These are phyloP conservation scores for Achlya flavicornis DNA, from an alignment of 2,888 invertebrate genomes.

Conservation along the genomic window DNA sequence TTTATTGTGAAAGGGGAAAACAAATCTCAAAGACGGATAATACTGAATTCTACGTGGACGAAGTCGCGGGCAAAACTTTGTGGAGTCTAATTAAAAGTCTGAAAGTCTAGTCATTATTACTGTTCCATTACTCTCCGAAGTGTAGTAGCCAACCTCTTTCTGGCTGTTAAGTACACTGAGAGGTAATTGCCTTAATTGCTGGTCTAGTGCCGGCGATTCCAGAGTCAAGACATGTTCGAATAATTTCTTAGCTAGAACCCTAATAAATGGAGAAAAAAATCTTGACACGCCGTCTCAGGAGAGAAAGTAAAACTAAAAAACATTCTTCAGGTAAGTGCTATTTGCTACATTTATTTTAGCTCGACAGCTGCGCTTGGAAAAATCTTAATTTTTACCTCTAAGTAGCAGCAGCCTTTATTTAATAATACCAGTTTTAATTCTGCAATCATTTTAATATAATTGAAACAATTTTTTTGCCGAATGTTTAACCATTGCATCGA, in stretches of 20 bases:
- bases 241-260: conserved; percentile 24
- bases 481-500: too few species aligned
- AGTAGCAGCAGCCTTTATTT: background rate
- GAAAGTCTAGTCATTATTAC: conserved; percentile 8
- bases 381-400: background rate
- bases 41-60: too few species aligned
- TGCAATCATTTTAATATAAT: background rate
- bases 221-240: conserved; percentile 25
- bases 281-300: background rate
- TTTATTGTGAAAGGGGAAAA: too few species aligned
- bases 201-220: conserved; percentile 19
- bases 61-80: too few species aligned
- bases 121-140: conserved; percentile 5
- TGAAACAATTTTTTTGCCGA: too few species aligned
- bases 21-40: too few species aligned
- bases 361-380: background rate
- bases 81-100: conserved; percentile 3
- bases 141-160: conserved; percentile 15
- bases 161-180: conserved; percentile 13
- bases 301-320: background rate
- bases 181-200: conserved; percentile 28
- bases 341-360: background rate
- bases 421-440: background rate
- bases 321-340: background rate
- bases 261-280: background rate